These are phyloP conservation scores for Heteromurus nitidus DNA, from an alignment of 2,888 invertebrate species.

Conservation along the genomic window DNA sequence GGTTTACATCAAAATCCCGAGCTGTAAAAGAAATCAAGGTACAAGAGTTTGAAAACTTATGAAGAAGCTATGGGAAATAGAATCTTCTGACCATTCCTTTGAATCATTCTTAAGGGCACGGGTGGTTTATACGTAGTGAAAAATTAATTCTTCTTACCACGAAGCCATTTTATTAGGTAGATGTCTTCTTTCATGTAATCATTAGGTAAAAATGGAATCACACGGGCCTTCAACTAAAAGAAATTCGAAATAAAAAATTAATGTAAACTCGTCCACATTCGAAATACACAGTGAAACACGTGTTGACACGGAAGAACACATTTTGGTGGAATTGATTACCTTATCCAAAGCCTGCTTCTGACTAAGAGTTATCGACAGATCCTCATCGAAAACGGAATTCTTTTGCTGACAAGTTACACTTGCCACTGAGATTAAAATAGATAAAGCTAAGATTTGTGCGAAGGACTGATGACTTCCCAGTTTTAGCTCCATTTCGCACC, in stretches of 20 bases:
- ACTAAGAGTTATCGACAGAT: conserved; percentile 24
- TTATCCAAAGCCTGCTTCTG: conserved; percentile 49
- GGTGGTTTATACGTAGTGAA: neutral
- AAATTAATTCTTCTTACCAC: conserved; percentile 27
- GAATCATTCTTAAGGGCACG: neutral
- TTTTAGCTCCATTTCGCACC: too few relatives aligned
- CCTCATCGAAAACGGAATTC: conserved; percentile 27
- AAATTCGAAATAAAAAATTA: neutral
- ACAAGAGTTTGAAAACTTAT: neutral
- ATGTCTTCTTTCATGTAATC: conserved; percentile 47
- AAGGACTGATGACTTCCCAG: too few relatives aligned
- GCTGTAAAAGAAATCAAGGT: neutral
- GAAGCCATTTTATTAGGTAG: conserved; percentile 44
- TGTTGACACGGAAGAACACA: neutral
- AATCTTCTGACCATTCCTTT: too few relatives aligned
- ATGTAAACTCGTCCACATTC: neutral
- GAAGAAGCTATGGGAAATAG: too few relatives aligned
- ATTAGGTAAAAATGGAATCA: conserved; percentile 35
- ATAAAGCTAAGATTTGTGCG: too few relatives aligned
- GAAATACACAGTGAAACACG: neutral
- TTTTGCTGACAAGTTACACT: conserved; percentile 6
- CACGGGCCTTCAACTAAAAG: conserved; percentile 44
- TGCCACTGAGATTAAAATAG: neutral
- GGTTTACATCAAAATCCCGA: neutral
- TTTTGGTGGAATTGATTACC: conserved; percentile 15